Evolutionary conservation across 2,797 vertebrate species (phyloP), one percentile per base, ranked within the genome.

Genomic region (Gobio occitaniae): DNA sequence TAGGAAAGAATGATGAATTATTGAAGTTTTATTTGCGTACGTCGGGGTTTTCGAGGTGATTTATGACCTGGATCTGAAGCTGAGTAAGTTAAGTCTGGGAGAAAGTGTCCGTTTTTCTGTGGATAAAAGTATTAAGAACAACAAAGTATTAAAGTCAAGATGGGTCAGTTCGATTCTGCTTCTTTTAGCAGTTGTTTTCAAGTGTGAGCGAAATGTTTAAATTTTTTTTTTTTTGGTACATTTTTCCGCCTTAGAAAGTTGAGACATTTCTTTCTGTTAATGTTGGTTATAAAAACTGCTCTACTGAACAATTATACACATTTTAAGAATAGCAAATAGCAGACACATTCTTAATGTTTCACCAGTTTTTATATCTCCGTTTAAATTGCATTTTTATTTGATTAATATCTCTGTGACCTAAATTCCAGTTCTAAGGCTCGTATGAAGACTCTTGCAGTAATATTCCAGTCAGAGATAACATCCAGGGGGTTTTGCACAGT

Each of bases 81-180:
- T 4, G 17, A 32, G 17, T 32, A 17, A 50, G 19, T 61, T 7
- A 32, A 32, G 16, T 68, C 61, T 54, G 21, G 32, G 47, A 76
- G 12, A 47, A 78, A 68, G 61, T 56, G 29, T 82, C 25, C 2
- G 52, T 85, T 89, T 83, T 89, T 82, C 85, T 82, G 84, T 92
- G 90, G 85, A 88, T 81, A 76, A 77, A 83, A 86, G 86, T 88
- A 86, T 74, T 75, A 79, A 36, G 47, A 79, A 47, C 63, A 25
- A 84, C 65, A 77, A 77, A 86, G 74, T 86, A 69, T 90, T 89
- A 81, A 68, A 78, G 44, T 85, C 54, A 13, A 32, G 13, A 75
- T 48, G 80, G 79, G 52, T 85, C 80, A 66, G 2, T 68, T 86
- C 4, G 44, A 82, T 71, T 36, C 41, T 61, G 79, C 65, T 44